These are phyloP conservation scores for Aphelinus atriplicis DNA, from an alignment of 1,140 invertebrate species.

Conservation along the genomic window DNA sequence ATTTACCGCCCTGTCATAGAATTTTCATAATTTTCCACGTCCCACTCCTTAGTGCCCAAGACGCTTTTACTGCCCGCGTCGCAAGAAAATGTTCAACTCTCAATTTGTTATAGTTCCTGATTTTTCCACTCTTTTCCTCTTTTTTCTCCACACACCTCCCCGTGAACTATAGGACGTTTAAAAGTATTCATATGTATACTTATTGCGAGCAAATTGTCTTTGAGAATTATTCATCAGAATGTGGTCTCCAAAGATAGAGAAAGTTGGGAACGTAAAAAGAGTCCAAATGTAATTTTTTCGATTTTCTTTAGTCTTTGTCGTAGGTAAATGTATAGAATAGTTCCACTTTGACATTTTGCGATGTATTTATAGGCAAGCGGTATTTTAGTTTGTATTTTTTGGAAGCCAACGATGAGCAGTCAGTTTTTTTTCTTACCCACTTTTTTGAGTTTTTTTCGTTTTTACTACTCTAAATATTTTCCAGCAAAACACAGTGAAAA, in stretches of 20 bases:
- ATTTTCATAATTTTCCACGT: not conserved
- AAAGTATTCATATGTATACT: constrained; percentile 15
- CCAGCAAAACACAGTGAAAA: constrained; percentile 37
- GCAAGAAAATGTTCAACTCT: constrained; percentile 2
- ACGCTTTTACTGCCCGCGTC: constrained; percentile 6
- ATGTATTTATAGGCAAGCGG: constrained; percentile 30
- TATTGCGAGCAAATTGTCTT: not conserved
- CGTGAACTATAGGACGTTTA: constrained; percentile 21
- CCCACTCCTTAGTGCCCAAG: not conserved
- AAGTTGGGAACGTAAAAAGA: constrained; percentile 8
- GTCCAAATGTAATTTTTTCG: constrained; percentile 11
- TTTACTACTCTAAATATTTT: constrained; percentile 28
- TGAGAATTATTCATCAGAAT: not conserved
- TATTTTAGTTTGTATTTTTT: constrained; percentile 26
- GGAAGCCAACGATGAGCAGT: constrained; percentile 36
- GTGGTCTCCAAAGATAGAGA: not conserved
- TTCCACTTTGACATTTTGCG: constrained; percentile 27
- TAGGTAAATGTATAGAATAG: constrained; percentile 12
- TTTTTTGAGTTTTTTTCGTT: constrained; percentile 1
- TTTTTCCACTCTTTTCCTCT: not conserved
- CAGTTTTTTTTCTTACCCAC: constrained; percentile 18
- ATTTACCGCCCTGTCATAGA: not conserved
- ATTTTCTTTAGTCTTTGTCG: constrained; percentile 9
- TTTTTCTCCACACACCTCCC: not conserved
- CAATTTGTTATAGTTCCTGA: too few species aligned